These are phyloP conservation scores for Pecten maximus DNA, from an alignment of 2,888 invertebrate species.

Conservation along the genomic window DNA sequence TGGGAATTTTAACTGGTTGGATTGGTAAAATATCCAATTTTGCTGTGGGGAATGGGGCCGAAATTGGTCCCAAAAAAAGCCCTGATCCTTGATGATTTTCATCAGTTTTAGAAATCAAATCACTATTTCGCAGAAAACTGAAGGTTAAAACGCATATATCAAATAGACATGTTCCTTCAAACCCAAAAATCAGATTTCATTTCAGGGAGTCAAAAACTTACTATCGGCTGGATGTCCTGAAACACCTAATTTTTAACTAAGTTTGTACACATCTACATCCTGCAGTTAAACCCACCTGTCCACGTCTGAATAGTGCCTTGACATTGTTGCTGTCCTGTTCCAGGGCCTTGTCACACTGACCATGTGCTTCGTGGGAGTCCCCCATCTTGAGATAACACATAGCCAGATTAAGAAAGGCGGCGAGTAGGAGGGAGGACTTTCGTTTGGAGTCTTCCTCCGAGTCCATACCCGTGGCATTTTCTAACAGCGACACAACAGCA, in stretches of 20 bases:
- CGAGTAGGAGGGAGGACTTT: conserved; percentile 85
- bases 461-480: conserved; percentile 84
- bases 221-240: background rate
- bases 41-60: too few species aligned
- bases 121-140: too few species aligned
- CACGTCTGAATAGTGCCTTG: conserved; percentile 94
- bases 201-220: too few species aligned
- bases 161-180: too few species aligned
- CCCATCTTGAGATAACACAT: conserved; percentile 90
- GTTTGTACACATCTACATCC: background rate
- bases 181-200: too few species aligned
- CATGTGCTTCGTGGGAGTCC: conserved; percentile 88
- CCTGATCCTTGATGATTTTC: too few species aligned
- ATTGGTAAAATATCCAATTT: too few species aligned
- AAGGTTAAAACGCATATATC: too few species aligned
- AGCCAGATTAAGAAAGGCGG: conserved; percentile 91
- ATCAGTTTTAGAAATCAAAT: too few species aligned
- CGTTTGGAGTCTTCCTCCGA: conserved; percentile 83
- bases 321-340: conserved; percentile 89
- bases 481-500: conserved; percentile 88
- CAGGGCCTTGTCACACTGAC: conserved; percentile 90
- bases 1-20: too few species aligned
- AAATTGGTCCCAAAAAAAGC: too few species aligned
- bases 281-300: conserved; percentile 85
- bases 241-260: background rate